Conservation (phyloP, 1,140 invertebrate species). For the Drosophila melanica region DNA sequence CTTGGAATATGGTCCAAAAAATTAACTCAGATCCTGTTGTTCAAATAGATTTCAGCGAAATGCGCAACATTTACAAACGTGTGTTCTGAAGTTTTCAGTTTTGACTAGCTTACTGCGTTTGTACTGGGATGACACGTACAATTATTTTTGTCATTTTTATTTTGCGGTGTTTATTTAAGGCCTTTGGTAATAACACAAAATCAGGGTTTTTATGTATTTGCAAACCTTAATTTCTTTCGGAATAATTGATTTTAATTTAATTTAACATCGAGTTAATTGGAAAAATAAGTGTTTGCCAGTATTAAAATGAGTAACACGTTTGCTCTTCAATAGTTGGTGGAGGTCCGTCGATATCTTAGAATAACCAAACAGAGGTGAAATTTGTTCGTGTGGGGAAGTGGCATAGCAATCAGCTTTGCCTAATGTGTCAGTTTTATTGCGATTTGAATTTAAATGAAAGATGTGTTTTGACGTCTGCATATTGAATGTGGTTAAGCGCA, state of each 20-base stretch:
- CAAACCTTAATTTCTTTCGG: not conserved
- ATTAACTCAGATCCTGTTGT: not conserved
- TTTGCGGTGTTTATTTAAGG: not conserved
- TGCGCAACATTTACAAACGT: slow-evolving; percentile 26
- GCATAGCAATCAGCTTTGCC: slow-evolving; percentile 7
- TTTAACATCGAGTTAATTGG: not conserved
- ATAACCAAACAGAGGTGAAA: too few relatives aligned
- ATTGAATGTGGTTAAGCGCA: not conserved
- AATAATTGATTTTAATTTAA: not conserved
- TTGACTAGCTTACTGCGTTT: slow-evolving; percentile 13
- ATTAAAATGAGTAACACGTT: not conserved
- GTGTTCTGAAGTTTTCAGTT: not conserved
- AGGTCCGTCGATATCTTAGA: not conserved
- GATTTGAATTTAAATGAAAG: slow-evolving; percentile 4
- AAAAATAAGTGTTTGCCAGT: not conserved
- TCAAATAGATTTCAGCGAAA: slow-evolving; percentile 19
- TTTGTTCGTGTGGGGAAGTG: not conserved
- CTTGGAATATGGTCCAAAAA: not conserved
- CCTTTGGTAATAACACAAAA: not conserved
- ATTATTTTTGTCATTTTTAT: not conserved
- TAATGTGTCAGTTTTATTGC: not conserved
- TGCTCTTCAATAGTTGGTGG: slow-evolving; percentile 3
- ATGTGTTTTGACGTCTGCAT: not conserved
- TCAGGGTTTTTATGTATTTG: not conserved
- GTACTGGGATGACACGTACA: slow-evolving; percentile 1